phyloP scores from a whole-genome alignment of 2,888 invertebrate species.

The Tetragonula carbonaria region DNA sequence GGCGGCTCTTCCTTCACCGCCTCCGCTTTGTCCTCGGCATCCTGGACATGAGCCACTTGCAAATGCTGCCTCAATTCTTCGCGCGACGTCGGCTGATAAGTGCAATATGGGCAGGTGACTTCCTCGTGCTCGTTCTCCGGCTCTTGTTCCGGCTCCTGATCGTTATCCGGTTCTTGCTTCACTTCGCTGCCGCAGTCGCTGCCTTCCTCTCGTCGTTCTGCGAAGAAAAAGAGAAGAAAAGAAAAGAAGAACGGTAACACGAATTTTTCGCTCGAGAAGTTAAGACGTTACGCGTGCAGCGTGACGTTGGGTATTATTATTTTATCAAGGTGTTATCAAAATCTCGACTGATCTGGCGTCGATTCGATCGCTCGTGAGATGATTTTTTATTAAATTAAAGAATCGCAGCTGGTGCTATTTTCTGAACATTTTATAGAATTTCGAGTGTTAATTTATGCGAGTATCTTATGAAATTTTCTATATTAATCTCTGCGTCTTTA shows the following conservation, averaged over 20 bases:
- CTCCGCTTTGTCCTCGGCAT: conserved; percentile 78
- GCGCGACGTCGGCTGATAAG: conserved; percentile 80
- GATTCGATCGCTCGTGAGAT: neutral
- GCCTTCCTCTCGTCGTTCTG: conserved; percentile 82
- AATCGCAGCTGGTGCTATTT: too few species aligned
- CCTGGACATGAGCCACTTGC: conserved; percentile 79
- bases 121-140: conserved; percentile 80
- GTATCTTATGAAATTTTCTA: too few species aligned
- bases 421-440: too few species aligned
- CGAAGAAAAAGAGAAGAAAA: conserved; percentile 53
- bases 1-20: conserved; percentile 79
- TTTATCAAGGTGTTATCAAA: neutral
- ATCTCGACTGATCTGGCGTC: neutral
- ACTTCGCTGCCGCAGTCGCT: conserved; percentile 87
- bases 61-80: conserved; percentile 81
- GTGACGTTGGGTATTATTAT: too few species aligned
- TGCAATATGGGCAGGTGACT: conserved; percentile 80
- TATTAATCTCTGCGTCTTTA: too few species aligned
- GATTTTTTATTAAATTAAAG: too few species aligned
- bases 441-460: too few species aligned
- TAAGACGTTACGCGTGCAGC: neutral
- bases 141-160: conserved; percentile 79
- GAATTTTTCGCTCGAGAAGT: conserved; percentile 19
- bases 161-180: conserved; percentile 88
- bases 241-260: neutral